Evolutionary conservation across 2,113 vertebrate genomes (phyloP).

Genomic region (Brachyistius frenatus): DNA sequence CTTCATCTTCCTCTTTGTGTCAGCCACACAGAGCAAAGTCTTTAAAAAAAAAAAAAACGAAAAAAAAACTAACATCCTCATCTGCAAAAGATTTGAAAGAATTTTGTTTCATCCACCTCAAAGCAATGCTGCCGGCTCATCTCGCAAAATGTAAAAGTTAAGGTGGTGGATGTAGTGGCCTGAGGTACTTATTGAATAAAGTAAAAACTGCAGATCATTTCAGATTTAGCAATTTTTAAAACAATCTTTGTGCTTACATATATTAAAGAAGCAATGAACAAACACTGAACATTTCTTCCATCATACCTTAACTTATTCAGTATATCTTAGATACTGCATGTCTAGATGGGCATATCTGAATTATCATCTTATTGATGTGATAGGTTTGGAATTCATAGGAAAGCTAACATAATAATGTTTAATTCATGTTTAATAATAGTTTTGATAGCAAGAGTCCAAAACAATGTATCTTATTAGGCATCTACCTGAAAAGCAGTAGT

Average conservation of each 20-base stretch:
- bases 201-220: background rate
- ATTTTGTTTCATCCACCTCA: too few species aligned
- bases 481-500: constrained; percentile 12
- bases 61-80: background rate
- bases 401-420: too few species aligned
- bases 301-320: too few species aligned
- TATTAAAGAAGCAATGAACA: too few species aligned
- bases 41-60: background rate
- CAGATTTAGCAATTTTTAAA: too few species aligned
- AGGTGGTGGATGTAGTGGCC: background rate
- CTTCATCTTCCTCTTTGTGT: constrained; percentile 24
- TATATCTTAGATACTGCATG: too few species aligned
- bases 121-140: background rate
- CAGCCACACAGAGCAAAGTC: background rate
- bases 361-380: too few species aligned
- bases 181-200: background rate
- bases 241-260: too few species aligned
- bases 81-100: constrained; percentile 18
- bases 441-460: constrained; percentile 1
- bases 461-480: background rate
- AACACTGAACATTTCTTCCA: too few species aligned
- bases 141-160: background rate
- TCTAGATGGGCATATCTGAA: too few species aligned
- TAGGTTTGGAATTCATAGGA: too few species aligned
- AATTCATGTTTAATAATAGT: too few species aligned